Evolutionary conservation across 2,888 invertebrate genomes (phyloP).

Genomic region (Drosophila formosana): DNA sequence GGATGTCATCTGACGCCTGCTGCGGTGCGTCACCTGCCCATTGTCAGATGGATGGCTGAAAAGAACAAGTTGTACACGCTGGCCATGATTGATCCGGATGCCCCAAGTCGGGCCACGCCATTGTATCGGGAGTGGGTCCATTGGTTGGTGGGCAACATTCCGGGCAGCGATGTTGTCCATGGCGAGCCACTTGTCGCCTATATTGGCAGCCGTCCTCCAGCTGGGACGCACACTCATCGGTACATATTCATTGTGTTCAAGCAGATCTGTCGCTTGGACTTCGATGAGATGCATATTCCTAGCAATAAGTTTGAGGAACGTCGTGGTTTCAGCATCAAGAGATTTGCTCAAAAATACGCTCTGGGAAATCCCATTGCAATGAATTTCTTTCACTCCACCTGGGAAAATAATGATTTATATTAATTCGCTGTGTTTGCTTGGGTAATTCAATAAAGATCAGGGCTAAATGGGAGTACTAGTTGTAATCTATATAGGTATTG

Average conservation of each 20-base stretch:
- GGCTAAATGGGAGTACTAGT: background rate
- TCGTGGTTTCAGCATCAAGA: constrained; percentile 31
- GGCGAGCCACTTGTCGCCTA: constrained; percentile 56
- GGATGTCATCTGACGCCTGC: constrained; percentile 19
- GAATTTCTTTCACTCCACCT: constrained; percentile 58
- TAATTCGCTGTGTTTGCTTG: background rate
- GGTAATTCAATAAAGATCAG: background rate
- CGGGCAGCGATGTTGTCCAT: constrained; percentile 47
- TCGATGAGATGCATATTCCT: constrained; percentile 51
- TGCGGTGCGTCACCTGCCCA: constrained; percentile 34
- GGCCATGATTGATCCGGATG: constrained; percentile 61
- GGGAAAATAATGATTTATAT: constrained; percentile 29
- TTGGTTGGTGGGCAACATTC: constrained; percentile 72
- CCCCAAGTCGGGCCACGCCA: constrained; percentile 33
- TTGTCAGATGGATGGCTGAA: constrained; percentile 51
- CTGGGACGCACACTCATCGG: constrained; percentile 31
- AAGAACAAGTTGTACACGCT: constrained; percentile 48
- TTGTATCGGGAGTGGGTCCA: constrained; percentile 46
- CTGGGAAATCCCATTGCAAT: constrained; percentile 61
- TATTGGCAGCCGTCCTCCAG: constrained; percentile 41
- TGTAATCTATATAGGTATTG: background rate
- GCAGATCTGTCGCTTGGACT: constrained; percentile 64
- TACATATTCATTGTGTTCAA: constrained; percentile 61
- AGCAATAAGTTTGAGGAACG: constrained; percentile 27
- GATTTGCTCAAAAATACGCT: constrained; percentile 66